Conservation (phyloP, 2,888 invertebrate species). For the Thysanoteuthis rhombus region DNA sequence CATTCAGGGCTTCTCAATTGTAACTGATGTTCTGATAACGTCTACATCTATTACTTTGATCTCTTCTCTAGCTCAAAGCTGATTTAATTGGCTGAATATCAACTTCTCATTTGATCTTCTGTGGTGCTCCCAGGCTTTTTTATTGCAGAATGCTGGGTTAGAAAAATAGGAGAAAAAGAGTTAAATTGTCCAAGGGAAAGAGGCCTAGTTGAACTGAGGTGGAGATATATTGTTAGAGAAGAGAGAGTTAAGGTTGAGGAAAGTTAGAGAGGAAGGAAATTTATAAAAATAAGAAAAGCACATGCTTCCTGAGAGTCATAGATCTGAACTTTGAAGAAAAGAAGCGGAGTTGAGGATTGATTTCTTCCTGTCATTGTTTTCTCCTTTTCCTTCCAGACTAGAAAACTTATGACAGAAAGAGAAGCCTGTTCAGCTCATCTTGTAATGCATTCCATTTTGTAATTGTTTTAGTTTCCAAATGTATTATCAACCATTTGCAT, state of each 20-base stretch:
- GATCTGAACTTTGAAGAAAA: background rate
- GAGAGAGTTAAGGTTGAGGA: background rate
- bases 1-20: background rate
- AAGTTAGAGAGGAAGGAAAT: background rate
- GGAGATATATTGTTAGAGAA: background rate
- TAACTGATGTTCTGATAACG: background rate
- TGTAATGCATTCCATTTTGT: background rate
- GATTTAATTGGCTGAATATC: slow-evolving; percentile 12
- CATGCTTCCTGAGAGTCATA: background rate
- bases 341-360: background rate
- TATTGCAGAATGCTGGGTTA: background rate
- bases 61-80: background rate
- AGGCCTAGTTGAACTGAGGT: background rate
- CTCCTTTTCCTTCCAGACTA: background rate
- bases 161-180: background rate
- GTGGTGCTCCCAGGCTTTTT: background rate
- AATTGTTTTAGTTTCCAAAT: background rate
- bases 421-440: background rate
- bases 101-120: background rate
- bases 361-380: background rate
- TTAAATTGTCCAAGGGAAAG: background rate
- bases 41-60: background rate
- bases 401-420: background rate
- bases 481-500: background rate
- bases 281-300: background rate